Evolutionary conservation across 2,113 vertebrate genomes (phyloP), one percentile per base, ranked within the genome.

Genomic region (Symphodus melops): DNA sequence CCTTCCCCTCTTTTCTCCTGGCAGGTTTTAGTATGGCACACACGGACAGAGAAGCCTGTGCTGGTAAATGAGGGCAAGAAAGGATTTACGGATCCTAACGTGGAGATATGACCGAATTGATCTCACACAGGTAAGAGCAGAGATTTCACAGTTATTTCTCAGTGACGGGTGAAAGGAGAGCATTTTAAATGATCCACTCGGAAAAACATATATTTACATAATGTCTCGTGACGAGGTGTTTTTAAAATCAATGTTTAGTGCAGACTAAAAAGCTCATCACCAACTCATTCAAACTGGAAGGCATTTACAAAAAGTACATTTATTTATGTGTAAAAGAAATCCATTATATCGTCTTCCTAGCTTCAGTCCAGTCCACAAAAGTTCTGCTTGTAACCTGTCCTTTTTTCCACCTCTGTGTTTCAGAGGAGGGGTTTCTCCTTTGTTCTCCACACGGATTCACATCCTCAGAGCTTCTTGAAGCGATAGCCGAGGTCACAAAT

Each of bases 21-120:
- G 17, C 91, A 97, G 96, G 88, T 97, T 75, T 93, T 97, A 90
- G 96, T 96, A 42, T 97, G 96, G 96, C 96, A 97, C 89, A 97
- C 96, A 8, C 93, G 95, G 67, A 96, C 96, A 13, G 95, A 97
- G 86, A 95, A 93, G 69, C 96, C 96, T 48, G 92, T 93, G 48
- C 91, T 97, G 42, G 94, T 95, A 79, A 96, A 97, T 7, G 96
- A 97, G 93, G 96, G 96, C 80, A 96, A 94, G 88, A 95, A 93
- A 83, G 96, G 96, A 91, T 97, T 97, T 89, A 96, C 95, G 51
- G 95, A 96, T 83, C 86, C 92, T 57, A 93, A 93, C 23, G 88
- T 96, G 82, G 96, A 97, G 83, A 95, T 97, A 82, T 97, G 92
- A 92, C 70, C 89, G 12, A 58, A 77, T 77, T 79, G 72, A 62